These are phyloP conservation scores for Bubo bubo DNA, from an alignment of 2,113 vertebrate genomes.

Conservation along the genomic window DNA sequence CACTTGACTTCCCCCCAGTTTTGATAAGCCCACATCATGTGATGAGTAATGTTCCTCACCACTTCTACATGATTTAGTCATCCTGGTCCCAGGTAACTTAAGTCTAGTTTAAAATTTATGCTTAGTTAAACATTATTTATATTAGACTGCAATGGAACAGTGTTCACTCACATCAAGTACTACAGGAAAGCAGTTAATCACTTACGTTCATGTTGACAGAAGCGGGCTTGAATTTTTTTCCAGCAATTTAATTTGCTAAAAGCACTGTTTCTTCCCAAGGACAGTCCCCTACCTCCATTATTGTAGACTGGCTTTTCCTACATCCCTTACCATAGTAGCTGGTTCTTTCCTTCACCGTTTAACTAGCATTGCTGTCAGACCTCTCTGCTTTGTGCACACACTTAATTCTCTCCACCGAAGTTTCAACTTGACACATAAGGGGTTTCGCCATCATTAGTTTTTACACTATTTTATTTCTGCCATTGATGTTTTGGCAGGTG, in stretches of 20 bases:
- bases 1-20: background rate
- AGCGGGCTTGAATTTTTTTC: background rate
- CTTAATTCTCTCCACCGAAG: background rate
- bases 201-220: background rate
- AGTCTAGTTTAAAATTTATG: background rate
- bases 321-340: background rate
- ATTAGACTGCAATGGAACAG: background rate
- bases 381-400: background rate
- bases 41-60: background rate
- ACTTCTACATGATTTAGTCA: background rate
- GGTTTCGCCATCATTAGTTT: background rate
- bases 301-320: background rate
- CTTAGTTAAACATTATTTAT: slow-evolving; percentile 20
- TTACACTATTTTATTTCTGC: background rate
- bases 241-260: background rate
- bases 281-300: background rate
- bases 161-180: background rate
- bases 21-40: background rate
- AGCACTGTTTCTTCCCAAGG: background rate
- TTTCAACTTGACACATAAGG: background rate
- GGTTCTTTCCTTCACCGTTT: background rate
- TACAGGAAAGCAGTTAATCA: background rate
- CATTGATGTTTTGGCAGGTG: background rate
- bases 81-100: background rate
- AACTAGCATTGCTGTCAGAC: background rate